Evolutionary conservation across 2,797 vertebrate genomes (phyloP).

Genomic region (Tolypeutes matacus): DNA sequence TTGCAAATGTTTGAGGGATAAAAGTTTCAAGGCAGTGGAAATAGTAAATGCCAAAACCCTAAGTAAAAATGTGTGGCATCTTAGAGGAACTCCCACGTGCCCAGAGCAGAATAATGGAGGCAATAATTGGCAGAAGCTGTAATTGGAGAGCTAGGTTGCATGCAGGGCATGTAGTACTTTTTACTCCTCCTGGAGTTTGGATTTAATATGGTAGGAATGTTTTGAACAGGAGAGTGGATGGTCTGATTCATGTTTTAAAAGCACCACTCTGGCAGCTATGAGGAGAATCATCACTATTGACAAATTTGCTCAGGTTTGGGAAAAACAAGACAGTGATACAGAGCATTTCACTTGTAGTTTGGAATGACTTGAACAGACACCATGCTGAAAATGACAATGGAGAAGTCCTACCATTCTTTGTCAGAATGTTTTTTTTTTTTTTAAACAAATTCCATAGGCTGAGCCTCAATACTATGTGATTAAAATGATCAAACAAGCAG

Average conservation of each 20-base stretch:
- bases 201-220: background rate
- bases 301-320: constrained; percentile 41
- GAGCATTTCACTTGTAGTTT: constrained; percentile 24
- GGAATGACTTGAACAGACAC: background rate
- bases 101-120: background rate
- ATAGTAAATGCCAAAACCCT: background rate
- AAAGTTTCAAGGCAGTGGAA: background rate
- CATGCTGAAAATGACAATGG: background rate
- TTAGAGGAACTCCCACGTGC: background rate
- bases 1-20: background rate
- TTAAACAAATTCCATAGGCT: background rate
- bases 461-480: background rate
- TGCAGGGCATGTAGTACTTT: background rate
- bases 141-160: background rate
- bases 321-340: background rate
- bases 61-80: background rate
- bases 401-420: background rate
- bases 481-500: constrained; percentile 33
- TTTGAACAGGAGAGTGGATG: background rate
- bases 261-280: background rate
- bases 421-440: background rate
- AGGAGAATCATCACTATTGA: constrained; percentile 42
- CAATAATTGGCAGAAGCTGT: background rate
- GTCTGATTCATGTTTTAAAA: constrained; percentile 51
- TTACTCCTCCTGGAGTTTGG: background rate